Conservation (phyloP, 2,888 invertebrate species). For the Deilephila elpenor region DNA sequence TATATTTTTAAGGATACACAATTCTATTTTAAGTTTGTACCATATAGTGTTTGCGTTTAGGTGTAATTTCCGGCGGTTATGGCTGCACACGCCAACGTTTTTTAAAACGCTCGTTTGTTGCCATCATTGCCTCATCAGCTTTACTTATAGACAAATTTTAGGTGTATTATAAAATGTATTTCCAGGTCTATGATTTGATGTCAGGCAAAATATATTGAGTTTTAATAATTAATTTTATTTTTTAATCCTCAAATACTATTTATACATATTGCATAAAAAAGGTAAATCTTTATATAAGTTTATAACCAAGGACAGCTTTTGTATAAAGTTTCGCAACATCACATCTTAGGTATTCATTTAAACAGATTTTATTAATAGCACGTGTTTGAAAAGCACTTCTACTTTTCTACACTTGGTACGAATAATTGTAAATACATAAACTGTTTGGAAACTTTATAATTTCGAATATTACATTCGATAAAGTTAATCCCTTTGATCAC, state of each 20-base stretch:
- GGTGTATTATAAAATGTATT: conserved; percentile 23
- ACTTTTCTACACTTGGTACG: too few relatives aligned
- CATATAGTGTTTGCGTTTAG: conserved; percentile 25
- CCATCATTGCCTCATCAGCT: conserved; percentile 28
- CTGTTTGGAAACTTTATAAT: too few relatives aligned
- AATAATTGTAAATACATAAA: too few relatives aligned
- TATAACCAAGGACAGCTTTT: too few relatives aligned
- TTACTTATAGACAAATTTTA: conserved; percentile 32
- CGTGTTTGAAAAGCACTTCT: too few relatives aligned
- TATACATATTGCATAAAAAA: background rate
- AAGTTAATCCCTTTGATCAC: too few relatives aligned
- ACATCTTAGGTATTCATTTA: too few relatives aligned
- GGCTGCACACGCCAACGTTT: background rate
- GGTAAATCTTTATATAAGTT: background rate
- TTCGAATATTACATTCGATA: too few relatives aligned
- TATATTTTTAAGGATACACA: conserved; percentile 37
- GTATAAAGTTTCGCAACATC: too few relatives aligned
- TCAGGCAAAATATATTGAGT: conserved; percentile 25
- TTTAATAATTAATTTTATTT: conserved; percentile 26
- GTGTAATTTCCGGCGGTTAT: conserved; percentile 25
- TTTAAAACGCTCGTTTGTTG: background rate
- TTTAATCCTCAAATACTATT: background rate
- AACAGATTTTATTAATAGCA: too few relatives aligned
- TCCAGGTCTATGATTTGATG: conserved; percentile 16
- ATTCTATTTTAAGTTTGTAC: conserved; percentile 32